Evolutionary conservation across 2,113 vertebrate genomes (phyloP), one percentile per base, ranked within the genome.

Genomic region (Oxyruncus cristatus): DNA sequence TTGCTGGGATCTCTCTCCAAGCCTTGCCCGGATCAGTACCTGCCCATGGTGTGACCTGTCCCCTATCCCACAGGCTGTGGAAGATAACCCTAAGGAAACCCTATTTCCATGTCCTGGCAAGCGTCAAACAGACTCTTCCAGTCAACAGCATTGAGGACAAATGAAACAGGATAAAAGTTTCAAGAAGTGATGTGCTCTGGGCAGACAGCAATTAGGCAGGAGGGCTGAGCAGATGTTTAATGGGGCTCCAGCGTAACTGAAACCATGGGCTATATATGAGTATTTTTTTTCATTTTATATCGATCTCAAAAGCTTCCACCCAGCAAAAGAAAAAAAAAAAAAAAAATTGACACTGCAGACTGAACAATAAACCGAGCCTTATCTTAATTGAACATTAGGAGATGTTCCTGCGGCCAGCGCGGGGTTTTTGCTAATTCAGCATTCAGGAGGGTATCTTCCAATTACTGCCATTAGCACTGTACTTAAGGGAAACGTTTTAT

Each of bases 371-470:
- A 35, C 42, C 50, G 47, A 94, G 59, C 44, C 82, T 97, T 95
- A 95, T 96, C 95, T 97, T 96, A 96, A 93, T 91, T 89, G 96
- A 93, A 86, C 92, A 88, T 91, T 95, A 95, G 84, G 71, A 90
- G 87, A 72, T 75, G 86, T 76, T 96, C 86, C 27, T 44, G 30
- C 55, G 93, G 85, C 47, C 91, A 79, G 85, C 89, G 67, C 3
- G 0, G 65, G 46, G 85, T 66, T 96, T 96, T 80, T 96, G 85
- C 95, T 92, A 41, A 74, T 92, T 97, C 96, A 96, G 93, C 95
- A 79, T 80, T 92, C 46, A 32, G 84, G 77, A 93, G 52, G 73
- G 67, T 62, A 86, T 81, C 92, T 88, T 73, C 88, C 95, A 88
- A 96, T 95, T 94, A 93, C 62, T 76, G 72, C 20, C 39, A 96